These are phyloP conservation scores for Rhagonycha fulva DNA, from an alignment of 2,888 invertebrate species.

Conservation along the genomic window DNA sequence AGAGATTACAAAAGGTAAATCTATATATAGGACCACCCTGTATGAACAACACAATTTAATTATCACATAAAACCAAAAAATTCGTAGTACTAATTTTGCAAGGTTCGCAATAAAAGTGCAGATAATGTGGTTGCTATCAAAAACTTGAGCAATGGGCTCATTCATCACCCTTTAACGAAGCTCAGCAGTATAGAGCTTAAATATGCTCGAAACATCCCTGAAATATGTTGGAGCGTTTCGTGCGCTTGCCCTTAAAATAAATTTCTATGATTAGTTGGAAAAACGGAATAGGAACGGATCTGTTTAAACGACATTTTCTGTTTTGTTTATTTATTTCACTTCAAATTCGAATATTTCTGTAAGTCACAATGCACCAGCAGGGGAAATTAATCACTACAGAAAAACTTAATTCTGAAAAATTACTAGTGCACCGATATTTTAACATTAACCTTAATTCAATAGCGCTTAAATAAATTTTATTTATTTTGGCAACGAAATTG, in stretches of 20 bases:
- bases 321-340: not conserved
- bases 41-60: not conserved
- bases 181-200: conserved; percentile 22
- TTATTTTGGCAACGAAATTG: not conserved
- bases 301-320: not conserved
- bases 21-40: not conserved
- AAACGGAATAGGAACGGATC: not conserved
- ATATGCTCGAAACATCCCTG: conserved; percentile 26
- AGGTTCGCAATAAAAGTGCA: not conserved
- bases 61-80: not conserved
- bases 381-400: not conserved
- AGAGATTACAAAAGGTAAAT: too few relatives aligned
- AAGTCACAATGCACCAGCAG: not conserved
- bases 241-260: conserved; percentile 15
- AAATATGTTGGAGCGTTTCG: conserved; percentile 19
- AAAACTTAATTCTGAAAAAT: not conserved
- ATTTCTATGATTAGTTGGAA: conserved; percentile 14
- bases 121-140: conserved; percentile 13
- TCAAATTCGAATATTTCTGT: not conserved
- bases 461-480: not conserved
- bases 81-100: not conserved
- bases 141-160: conserved; percentile 25
- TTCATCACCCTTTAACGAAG: conserved; percentile 26
- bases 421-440: not conserved
- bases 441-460: not conserved